Base-by-base conservation (phyloP, 2,797 vertebrate species). In the Tokudaia tokunoshimensis region DNA sequence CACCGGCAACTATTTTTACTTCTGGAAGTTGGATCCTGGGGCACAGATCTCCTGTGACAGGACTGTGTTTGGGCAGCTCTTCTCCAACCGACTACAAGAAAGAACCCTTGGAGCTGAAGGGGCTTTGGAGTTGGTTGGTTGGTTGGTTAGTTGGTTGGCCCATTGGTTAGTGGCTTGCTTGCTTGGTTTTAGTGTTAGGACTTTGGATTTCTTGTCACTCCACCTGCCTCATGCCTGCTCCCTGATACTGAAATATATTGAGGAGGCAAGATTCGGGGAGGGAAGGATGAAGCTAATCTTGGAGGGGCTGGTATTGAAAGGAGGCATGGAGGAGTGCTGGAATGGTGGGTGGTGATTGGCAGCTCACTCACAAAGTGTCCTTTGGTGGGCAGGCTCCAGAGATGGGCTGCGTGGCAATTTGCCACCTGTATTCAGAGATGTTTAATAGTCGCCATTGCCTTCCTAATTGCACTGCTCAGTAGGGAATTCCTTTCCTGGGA, bases 401-500 rank as follows among this genome's bases (percentile, higher is more conserved):
- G 97, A 95, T 2, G 31, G 41, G 76, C 8, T 52, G 87, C 55
- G 0, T 44, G 67, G 95, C 78, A 74, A 3, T 94, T 79, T 89
- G 67, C 85, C 70, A 74, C 84, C 94, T 87, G 88, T 80, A 95
- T 97, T 97, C 94, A 97, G 61, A 96, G 89, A 67, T n/a, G 92
- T 84, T 94, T 91, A 96, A 97, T 92, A 89, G 95, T 67, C 76
- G 81, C 90, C 92, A 65, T 82, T 94, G 95, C 83, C 94, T 97
- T 97, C 95, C 96, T 95, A 96, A 97, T 96, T 93, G 93, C 72
- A 59, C 44, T 91, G 91, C 74, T 96, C 96, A 91, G 61, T 82
- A 94, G 95, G 96, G 96, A 97, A 96, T 97, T 96, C 93, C 92
- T 91, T 95, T 63, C 94, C 97, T 94, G 94, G 95, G 96, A 95